Evolutionary conservation across 1,140 invertebrate species (phyloP), one percentile per base, ranked within the genome.

Genomic region (Arctopsyche grandis): DNA sequence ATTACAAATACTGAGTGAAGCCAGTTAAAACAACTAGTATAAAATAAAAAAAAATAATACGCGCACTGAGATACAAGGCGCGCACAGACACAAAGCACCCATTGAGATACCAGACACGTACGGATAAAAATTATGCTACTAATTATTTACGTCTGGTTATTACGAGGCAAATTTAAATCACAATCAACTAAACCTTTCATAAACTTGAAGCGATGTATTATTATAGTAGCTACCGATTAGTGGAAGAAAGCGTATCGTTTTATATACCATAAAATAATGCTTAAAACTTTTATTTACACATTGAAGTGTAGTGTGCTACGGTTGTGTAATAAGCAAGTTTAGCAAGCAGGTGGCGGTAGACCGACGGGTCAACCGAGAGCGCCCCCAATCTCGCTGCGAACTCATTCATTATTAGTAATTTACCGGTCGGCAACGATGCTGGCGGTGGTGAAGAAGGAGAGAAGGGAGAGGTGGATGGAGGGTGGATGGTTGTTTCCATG

Each of bases 381-480:
- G 66, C 46, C 73, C 38, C 29, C 44, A 22, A 63, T 58, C 58
- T 70, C 63, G 12, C 38, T 24, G 22, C 29, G 52, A 58, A 69
- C 78, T 75, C 78, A 69, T 79, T 79, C 52, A 79, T 79, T 79
- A 79, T 79, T 75, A 76, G 63, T 69, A 79, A 79, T 79, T 79
- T 79, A 76, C 52, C 38, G 78, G 69, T 12, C n/a, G 43, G 76
- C 44, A 38, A 38, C 12, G 69, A 14, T 9, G 7, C 56, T 60
- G 5, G 24, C 1, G n/a, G 63, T 26, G 16, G 21, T 21, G 9
- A 19, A 60, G 58, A 60, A 9, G 9, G 5, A 3, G 58, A 9
- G n/a, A 16, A 1, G n/a, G 58, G 16, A 16, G 58, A 24, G 5
- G 58, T 5, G 21, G 58, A 19, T 60, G n/a, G 58, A 9, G n/a